phyloP scores from a whole-genome alignment of 2,797 vertebrate species.

The Hydrolagus colliei region DNA sequence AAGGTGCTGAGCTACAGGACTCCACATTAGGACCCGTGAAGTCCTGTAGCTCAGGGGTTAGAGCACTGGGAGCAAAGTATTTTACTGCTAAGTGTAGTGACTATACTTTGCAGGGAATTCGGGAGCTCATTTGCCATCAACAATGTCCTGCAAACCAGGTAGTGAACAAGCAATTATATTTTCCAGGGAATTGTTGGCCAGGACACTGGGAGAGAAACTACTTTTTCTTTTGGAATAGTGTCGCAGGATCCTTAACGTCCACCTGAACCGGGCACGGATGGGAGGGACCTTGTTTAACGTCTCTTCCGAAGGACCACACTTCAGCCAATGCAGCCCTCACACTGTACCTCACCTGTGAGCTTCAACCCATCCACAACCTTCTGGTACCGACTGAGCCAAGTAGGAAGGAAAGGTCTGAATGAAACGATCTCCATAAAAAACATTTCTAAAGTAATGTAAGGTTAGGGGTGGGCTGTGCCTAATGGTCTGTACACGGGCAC shows the following conservation, averaged over 20 bases:
- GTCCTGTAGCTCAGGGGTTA: too few relatives aligned
- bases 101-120: neutral
- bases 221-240: too few relatives aligned
- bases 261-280: too few relatives aligned
- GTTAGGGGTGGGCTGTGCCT: neutral
- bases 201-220: neutral
- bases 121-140: neutral
- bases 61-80: too few relatives aligned
- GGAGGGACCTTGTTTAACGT: neutral
- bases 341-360: too few relatives aligned
- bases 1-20: too few relatives aligned
- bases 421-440: neutral
- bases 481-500: neutral
- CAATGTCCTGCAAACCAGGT: neutral
- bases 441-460: neutral
- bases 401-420: neutral
- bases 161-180: neutral
- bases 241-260: too few relatives aligned
- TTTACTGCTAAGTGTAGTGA: neutral
- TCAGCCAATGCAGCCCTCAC: neutral
- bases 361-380: too few relatives aligned
- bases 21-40: too few relatives aligned
- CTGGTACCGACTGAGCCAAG: neutral
- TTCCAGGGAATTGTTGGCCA: neutral
- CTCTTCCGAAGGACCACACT: neutral